phyloP scores from a whole-genome alignment of 2,797 vertebrate species.

The Pseudochirops corinnae region DNA sequence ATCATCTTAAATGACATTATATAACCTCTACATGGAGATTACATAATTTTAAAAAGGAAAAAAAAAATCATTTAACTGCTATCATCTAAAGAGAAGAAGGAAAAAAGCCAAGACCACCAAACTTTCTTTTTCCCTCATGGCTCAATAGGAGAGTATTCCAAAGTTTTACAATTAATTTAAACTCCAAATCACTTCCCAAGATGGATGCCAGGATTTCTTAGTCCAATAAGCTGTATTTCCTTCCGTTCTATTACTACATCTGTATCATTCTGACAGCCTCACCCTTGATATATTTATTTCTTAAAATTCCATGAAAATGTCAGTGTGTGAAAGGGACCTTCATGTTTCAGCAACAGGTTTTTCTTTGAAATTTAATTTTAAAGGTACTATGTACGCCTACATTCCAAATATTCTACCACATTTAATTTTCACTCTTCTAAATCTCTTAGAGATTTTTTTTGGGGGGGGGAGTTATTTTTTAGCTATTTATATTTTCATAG shows the following conservation, averaged over 20 bases:
- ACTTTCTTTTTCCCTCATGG: background rate
- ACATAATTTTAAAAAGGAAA: background rate
- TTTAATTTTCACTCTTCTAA: background rate
- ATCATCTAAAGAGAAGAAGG: constrained; percentile 39
- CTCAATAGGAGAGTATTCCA: constrained; percentile 22
- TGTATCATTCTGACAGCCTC: background rate
- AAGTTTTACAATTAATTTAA: constrained; percentile 47
- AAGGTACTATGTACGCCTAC: background rate
- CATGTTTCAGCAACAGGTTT: background rate
- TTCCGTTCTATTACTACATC: background rate
- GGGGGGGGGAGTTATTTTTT: background rate
- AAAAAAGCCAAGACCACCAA: constrained; percentile 64
- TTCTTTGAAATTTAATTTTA: background rate
- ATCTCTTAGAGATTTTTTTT: background rate
- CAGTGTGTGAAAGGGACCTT: background rate
- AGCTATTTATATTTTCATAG: background rate
- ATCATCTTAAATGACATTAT: constrained; percentile 4
- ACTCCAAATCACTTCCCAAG: constrained; percentile 34
- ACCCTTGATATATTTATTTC: constrained; percentile 5
- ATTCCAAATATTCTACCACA: background rate
- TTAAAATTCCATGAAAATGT: background rate
- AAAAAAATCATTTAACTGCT: constrained; percentile 39
- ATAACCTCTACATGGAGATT: background rate
- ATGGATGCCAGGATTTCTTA: background rate
- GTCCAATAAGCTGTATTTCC: background rate